These are phyloP conservation scores for Passer domesticus DNA, from an alignment of 2,113 vertebrate genomes.

Conservation along the genomic window DNA sequence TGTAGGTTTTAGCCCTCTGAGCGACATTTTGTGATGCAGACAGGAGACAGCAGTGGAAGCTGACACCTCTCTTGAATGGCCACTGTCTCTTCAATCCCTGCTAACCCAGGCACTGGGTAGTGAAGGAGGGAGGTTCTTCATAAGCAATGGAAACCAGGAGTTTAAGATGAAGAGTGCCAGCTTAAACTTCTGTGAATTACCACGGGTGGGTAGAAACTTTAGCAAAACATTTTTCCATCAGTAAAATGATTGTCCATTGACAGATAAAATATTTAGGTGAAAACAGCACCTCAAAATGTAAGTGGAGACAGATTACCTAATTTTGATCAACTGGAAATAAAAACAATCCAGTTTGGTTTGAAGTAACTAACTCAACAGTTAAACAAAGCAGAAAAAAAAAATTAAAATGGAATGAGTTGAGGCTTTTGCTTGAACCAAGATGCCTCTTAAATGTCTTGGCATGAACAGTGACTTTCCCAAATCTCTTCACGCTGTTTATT, in stretches of 20 bases:
- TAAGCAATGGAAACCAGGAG: background rate
- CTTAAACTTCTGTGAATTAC: background rate
- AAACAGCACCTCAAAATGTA: background rate
- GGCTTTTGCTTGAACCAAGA: slow-evolving; percentile 45
- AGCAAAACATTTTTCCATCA: background rate
- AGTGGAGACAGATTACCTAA: background rate
- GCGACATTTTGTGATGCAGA: background rate
- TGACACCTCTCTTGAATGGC: background rate
- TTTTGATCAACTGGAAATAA: background rate
- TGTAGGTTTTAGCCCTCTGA: background rate
- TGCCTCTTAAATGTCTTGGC: slow-evolving; percentile 46
- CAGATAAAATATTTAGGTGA: background rate
- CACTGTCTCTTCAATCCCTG: background rate
- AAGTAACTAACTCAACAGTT: background rate
- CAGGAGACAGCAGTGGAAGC: background rate
- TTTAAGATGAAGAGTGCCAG: background rate
- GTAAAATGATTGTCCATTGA: background rate
- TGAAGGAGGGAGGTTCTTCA: background rate
- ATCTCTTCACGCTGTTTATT: slow-evolving; percentile 51
- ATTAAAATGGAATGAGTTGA: background rate
- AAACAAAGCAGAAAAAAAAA: background rate
- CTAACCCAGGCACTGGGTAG: background rate
- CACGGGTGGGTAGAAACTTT: background rate
- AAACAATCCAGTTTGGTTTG: background rate
- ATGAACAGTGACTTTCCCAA: slow-evolving; percentile 30